Evolutionary conservation across 1,140 invertebrate genomes (phyloP), one percentile per base, ranked within the genome.

Genomic region (Camponotus floridanus): DNA sequence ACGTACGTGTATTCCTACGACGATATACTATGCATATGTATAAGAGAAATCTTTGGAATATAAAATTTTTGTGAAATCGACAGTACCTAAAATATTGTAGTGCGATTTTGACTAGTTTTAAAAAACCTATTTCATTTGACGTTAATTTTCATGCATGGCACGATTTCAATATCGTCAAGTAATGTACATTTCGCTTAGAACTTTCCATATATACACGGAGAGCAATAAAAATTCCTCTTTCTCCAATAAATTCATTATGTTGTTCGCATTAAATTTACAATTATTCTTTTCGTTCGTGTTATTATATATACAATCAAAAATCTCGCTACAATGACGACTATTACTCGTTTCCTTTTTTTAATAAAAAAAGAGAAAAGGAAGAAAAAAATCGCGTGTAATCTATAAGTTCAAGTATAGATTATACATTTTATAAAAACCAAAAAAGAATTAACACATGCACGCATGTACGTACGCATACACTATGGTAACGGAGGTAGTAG

Each of bases 401-500:
- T 57, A 45, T 13, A 33, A 55, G 45, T 65, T 42, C 15, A 61
- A 81, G 48, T 36, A 68, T 48, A 67, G 33, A 88, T 62, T 42
- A 33, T 33, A 45, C 2, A 26, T 26, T 78, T 74, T 62, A 39
- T 68, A 15, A 78, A n/a, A 36, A 74, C 68, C 31, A 13, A 73
- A 70, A 55, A 59, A 26, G 0, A 51, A 74, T 21, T 45, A 67
- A 64, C 6, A 86, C 59, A 85, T 48, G n/a, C 55, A 62, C 68
- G 73, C 70, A 88, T 51, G 31, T 62, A 74, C 13, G 73, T 33
- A 18, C 26, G 85, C 70, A 85, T 70, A 88, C 81, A 65, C 65
- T 91, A 85, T 88, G 78, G 57, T 51, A 89, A 86, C 86, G 83
- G 55, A 83, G 74, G 59, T 90, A 85, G 81, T 81, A 70, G 76